phyloP scores from a whole-genome alignment of 2,888 invertebrate species.

The Phengaris arion region DNA sequence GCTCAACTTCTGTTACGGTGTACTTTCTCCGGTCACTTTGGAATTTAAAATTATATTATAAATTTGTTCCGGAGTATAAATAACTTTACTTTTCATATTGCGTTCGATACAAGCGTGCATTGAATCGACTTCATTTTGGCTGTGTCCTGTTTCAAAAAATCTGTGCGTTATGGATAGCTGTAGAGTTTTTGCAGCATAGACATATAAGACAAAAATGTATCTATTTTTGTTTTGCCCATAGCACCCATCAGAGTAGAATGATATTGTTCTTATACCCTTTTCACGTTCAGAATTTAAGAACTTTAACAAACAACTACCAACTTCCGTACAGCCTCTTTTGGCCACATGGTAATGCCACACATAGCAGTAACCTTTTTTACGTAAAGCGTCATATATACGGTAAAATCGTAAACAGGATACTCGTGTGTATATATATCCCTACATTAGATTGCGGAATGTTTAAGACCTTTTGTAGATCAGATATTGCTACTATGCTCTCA shows the following conservation, averaged over 20 bases:
- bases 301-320: slow-evolving; percentile 37
- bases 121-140: slow-evolving; percentile 36
- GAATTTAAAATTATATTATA: slow-evolving; percentile 32
- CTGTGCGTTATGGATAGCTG: slow-evolving; percentile 32
- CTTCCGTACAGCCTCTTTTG: slow-evolving; percentile 39
- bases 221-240: slow-evolving; percentile 34
- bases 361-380: slow-evolving; percentile 31
- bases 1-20: not conserved
- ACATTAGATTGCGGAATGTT: slow-evolving; percentile 38
- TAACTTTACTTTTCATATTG: slow-evolving; percentile 25
- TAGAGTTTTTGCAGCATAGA: slow-evolving; percentile 29
- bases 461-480: too few species aligned
- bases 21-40: slow-evolving; percentile 30
- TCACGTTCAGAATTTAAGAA: slow-evolving; percentile 33
- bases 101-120: slow-evolving; percentile 35
- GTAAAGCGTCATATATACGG: too few species aligned
- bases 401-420: too few species aligned
- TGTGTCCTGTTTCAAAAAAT: slow-evolving; percentile 36
- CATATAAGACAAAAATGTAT: slow-evolving; percentile 33
- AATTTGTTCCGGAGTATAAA: slow-evolving; percentile 36
- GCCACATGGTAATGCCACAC: slow-evolving; percentile 40
- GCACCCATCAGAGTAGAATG: slow-evolving; percentile 34
- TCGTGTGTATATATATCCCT: slow-evolving; percentile 16
- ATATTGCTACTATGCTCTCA: too few species aligned
- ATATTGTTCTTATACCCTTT: slow-evolving; percentile 28